Base-by-base conservation (phyloP, 2,113 vertebrate species). In the Hippolais icterina region DNA sequence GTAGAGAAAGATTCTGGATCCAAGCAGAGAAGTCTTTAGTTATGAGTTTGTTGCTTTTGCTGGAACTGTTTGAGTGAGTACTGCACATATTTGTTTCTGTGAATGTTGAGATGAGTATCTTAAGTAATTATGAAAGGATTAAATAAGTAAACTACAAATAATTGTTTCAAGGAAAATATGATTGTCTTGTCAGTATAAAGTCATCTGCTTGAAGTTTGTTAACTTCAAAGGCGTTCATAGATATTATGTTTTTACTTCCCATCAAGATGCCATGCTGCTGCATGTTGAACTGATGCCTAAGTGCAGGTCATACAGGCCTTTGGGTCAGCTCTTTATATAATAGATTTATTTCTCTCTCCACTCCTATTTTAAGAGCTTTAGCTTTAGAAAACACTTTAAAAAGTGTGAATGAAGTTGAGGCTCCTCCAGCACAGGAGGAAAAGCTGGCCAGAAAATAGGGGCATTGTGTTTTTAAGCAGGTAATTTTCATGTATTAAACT, bases 91-190 rank as follows among this genome's bases (percentile, higher is more conserved):
- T 91, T 94, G 49, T 85, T 82, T n/a, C 50, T 71, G 71, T 49
- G 69, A 79, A 75, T 12, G 35, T 21, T 15, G 35, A 85, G 76
- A 57, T 37, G 19, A 79, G 39, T 80, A 61, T 59, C 86, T 83
- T 59, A 76, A 80, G 83, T 76, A 86, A 84, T 94, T 85, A 69
- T 53, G 50, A 59, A 77, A 91, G 63, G 70, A 96, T 94, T 94
- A 93, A 78, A 60, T 93, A 94, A 84, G 63, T 95, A 94, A 92
- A 89, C 80, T 89, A 29, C 50, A 90, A 84, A 49, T 93, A 94
- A 92, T 92, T 53, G 64, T 94, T 92, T 95, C 74, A 91, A 90
- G 60, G 56, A 86, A 92, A 87, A 47, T 70, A 35, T 49, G 17
- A 90, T 88, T 90, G 63, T 65, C 9, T 35, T 83, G 31, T 89